Base-by-base conservation (phyloP, 2,797 vertebrate genomes). In the Adelosebastes latens region DNA sequence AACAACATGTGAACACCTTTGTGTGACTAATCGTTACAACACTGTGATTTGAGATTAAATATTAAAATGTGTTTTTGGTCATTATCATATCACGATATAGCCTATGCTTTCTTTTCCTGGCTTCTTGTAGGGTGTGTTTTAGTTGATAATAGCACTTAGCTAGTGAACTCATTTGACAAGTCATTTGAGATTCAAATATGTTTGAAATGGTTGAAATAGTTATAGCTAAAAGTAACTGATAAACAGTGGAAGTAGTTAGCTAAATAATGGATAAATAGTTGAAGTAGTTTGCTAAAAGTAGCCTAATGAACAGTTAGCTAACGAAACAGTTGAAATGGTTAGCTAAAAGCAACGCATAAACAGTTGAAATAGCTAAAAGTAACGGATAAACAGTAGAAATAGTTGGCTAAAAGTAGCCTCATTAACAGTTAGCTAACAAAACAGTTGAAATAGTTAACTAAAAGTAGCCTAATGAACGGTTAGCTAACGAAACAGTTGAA, bases 321-420 rank as follows among this genome's bases (percentile, higher is more conserved):
- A 72, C 8, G 7, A 32, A 32, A 32, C 7, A 32, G 31, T 32
- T 8, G 31, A 32, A 32, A 32, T 32, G 8, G 8, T 32, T 32
- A 32, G 6, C 31, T 31, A 31, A n/a, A 4, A 5, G 25, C 11
- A 53, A 53, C 8, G 2, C 5, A 24, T 55, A 27, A 27, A 22
- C 14, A 4, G 24, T 59, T 14, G 24, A 29, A 16, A 8, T 29
- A 12, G 22, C 12, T 24, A 6, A 5, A 10, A 13, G n/a, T 55
- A 55, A 55, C 4, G 0, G 9, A 20, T 31, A 22, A 34, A 34
- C 20, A 2, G 11, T 20, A 2, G 3, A 32, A n/a, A 1, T n/a
- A n/a, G 36, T 13, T 25, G 1, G 2, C 34, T 16, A n/a, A 34
- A 52, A 20, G 36, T 36, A 36, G 11, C 34, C 34, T 36, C 0